phyloP scores from a whole-genome alignment of 2,888 invertebrate species.

The Glaucopsyche alexis region DNA sequence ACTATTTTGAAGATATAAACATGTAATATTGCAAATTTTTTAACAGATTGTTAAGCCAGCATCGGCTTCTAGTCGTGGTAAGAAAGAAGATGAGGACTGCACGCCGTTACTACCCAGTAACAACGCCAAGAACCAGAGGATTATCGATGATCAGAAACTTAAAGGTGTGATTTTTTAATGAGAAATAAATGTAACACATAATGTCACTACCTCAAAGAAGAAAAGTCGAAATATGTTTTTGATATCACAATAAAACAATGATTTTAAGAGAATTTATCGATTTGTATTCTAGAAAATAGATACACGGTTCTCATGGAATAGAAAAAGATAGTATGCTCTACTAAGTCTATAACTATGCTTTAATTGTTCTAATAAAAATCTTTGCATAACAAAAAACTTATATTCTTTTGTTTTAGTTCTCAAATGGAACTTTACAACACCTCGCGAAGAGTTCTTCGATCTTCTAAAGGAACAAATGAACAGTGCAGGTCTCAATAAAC shows the following conservation, averaged over 20 bases:
- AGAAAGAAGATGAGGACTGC: constrained; percentile 92
- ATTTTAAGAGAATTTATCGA: too few relatives aligned
- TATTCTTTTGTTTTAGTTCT: constrained; percentile 73
- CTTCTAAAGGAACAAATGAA: constrained; percentile 94
- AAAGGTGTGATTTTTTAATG: constrained; percentile 71
- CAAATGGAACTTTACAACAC: constrained; percentile 97
- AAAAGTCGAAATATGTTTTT: too few relatives aligned
- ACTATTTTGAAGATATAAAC: background rate
- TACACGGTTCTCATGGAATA: too few relatives aligned
- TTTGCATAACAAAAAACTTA: background rate
- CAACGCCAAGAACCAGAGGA: constrained; percentile 93
- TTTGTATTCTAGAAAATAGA: too few relatives aligned
- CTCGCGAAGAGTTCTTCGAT: constrained; percentile 96
- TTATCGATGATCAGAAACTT: constrained; percentile 95
- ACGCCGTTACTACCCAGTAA: constrained; percentile 89
- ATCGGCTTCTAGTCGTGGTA: constrained; percentile 74
- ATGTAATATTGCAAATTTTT: background rate
- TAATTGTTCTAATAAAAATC: too few relatives aligned
- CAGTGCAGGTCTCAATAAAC: constrained; percentile 92
- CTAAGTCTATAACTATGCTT: too few relatives aligned
- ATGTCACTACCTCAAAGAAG: too few relatives aligned
- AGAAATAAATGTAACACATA: too few relatives aligned
- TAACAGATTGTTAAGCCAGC: constrained; percentile 51
- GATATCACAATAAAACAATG: too few relatives aligned
- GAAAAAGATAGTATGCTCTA: too few relatives aligned